Evolutionary conservation across 2,888 invertebrate genomes (phyloP), one percentile per base, ranked within the genome.

Genomic region (Heliconius ethilla): DNA sequence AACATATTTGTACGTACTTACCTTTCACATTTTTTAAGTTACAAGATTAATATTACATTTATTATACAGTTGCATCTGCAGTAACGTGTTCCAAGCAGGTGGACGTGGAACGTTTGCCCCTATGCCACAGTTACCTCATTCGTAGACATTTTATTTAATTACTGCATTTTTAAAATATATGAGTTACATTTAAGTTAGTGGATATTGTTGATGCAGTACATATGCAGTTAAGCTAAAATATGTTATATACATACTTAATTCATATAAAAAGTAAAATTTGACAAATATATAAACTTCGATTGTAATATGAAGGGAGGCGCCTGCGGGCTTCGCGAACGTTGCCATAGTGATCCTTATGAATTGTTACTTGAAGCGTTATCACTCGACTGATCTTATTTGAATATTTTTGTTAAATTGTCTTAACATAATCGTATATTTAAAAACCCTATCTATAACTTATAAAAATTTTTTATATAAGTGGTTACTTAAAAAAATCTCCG

Each of bases 281-380:
- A 25, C 69, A n/a, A 15, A 72, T 15, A 70, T 45, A 45, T 51
- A 51, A n/a, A n/a, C 29, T 55, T 55, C n/a, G 33, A 72, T 72
- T 55, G n/a, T 29, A 59, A 72, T 72, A 22, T 27, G 2, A 27
- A 72, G 51, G 40, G 62, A 62, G 83, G 81, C 84, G 82, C 83
- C 84, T 80, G 73, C 77, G 77, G 78, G 79, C 79, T 79, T 79
- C 78, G 75, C 73, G 75, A 69, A 78, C 81, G 84, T 84, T 81
- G 81, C 78, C 82, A 83, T 83, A 78, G 84, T 73, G 82, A 84
- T 81, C 79, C 79, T 81, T 79, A 79, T 79, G 77, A 79, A 80
- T 76, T 79, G 80, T 72, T 70, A 75, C 22, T 45, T 51, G 75
- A 51, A 79, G 66, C 76, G 75, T 67, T 73, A 73, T 69, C 33